Conservation (phyloP, 92 coral and sea anemone species). For the Palythoa heliodiscus region DNA sequence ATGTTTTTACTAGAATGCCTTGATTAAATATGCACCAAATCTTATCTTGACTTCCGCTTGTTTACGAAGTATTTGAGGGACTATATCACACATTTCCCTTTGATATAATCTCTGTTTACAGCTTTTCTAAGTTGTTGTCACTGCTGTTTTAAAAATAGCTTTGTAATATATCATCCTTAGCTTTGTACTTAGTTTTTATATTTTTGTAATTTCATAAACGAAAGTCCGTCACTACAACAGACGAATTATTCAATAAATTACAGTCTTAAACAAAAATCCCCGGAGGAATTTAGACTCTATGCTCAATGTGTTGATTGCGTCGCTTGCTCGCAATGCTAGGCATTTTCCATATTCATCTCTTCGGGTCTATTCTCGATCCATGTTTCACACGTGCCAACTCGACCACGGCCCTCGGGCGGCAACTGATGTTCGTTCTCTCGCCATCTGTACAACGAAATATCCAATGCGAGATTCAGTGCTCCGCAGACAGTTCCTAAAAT, state of each 20-base stretch:
- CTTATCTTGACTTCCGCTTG: conserved; percentile 5
- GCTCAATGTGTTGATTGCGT: conserved; percentile 7
- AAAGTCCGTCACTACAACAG: neutral
- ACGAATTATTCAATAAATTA: neutral
- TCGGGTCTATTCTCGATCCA: conserved; percentile 29
- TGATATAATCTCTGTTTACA: neutral
- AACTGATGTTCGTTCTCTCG: conserved; percentile 31
- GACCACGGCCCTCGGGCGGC: conserved; percentile 21
- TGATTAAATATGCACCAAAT: neutral
- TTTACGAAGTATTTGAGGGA: neutral
- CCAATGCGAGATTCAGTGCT: conserved; percentile 23
- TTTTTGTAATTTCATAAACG: neutral
- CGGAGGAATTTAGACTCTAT: neutral
- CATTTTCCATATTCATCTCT: conserved; percentile 1
- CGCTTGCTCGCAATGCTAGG: neutral
- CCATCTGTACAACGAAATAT: conserved; percentile 29
- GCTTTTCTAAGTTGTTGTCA: neutral
- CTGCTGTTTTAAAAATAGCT: too few species aligned
- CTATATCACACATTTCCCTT: neutral
- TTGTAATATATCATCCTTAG: too few species aligned
- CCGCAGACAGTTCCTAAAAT: conserved; percentile 34
- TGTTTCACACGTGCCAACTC: conserved; percentile 34
- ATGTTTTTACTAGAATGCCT: neutral
- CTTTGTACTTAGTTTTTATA: too few species aligned
- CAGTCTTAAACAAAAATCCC: neutral